A percentile compares a stretch with the other conserved stretches of the same genome.
phyloP scores from a whole-genome alignment of 1,140 invertebrate genomes.

The Anastatus disparis region DNA sequence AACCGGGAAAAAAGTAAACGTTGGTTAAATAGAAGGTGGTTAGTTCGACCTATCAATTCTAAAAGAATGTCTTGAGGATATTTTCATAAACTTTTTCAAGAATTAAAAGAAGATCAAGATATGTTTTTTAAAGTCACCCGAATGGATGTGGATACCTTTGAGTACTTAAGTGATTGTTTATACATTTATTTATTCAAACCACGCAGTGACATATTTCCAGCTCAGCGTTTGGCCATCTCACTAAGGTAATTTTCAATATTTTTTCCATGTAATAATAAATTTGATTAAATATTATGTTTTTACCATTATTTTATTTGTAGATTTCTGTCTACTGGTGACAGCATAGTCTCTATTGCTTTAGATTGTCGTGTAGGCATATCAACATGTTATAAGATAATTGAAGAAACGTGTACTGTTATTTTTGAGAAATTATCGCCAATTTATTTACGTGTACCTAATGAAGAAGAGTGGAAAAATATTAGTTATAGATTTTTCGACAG shows the following conservation, averaged over 20 bases:
- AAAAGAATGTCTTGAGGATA: not conserved
- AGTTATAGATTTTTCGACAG: not conserved
- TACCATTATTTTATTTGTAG: not conserved
- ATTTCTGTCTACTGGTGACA: constrained; percentile 19
- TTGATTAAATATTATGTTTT: not conserved
- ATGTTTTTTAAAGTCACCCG: not conserved
- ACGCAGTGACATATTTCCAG: not conserved
- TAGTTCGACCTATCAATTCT: not conserved
- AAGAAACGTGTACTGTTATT: not conserved
- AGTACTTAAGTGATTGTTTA: not conserved
- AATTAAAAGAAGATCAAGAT: not conserved
- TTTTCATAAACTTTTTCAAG: too few relatives aligned
- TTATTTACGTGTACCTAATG: not conserved
- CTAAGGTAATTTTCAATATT: not conserved
- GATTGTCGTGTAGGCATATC: not conserved
- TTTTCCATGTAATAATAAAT: too few relatives aligned
- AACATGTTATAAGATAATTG: not conserved
- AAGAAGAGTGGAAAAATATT: not conserved
- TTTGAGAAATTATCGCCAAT: not conserved
- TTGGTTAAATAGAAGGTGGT: not conserved
- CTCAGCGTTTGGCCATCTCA: not conserved
- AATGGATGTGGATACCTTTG: not conserved
- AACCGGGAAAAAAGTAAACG: not conserved
- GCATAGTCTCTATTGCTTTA: not conserved
- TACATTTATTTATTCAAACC: not conserved